phyloP scores from a whole-genome alignment of 2,888 invertebrate species.

The Merodon equestris region DNA sequence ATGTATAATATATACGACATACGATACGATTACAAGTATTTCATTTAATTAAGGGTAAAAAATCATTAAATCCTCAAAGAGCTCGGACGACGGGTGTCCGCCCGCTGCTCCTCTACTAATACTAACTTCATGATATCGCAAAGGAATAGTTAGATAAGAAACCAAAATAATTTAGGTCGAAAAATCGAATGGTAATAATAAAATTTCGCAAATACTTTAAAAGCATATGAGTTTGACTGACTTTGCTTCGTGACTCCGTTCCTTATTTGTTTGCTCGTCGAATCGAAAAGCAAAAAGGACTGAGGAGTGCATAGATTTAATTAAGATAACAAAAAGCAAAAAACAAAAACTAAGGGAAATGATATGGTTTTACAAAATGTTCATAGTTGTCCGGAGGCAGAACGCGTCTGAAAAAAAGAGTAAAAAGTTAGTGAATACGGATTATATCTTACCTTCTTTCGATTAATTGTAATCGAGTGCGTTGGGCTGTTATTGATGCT shows the following conservation, averaged over 20 bases:
- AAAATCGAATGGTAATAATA: constrained; percentile 1
- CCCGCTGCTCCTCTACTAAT: constrained; percentile 33
- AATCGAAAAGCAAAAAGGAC: no score
- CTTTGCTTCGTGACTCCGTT: not conserved
- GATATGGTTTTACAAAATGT: constrained; percentile 34
- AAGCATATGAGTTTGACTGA: constrained; percentile 40
- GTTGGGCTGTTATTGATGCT: constrained; percentile 8
- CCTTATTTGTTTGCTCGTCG: no score
- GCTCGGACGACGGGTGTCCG: not conserved
- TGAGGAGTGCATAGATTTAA: no score
- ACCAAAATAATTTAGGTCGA: constrained; percentile 38
- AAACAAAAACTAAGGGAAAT: constrained; percentile 16
- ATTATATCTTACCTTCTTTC: constrained; percentile 54
- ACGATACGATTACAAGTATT: constrained; percentile 49
- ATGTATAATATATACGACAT: constrained; percentile 35
- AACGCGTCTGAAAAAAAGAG: constrained; percentile 58
- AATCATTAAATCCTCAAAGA: constrained; percentile 15
- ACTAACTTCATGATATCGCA: constrained; percentile 60
- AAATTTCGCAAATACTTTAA: constrained; percentile 43
- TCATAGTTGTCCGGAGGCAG: constrained; percentile 21
- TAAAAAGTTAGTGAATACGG: constrained; percentile 62
- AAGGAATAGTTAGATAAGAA: constrained; percentile 25
- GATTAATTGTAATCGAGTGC: constrained; percentile 2
- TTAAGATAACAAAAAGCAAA: not conserved
- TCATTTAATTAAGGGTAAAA: constrained; percentile 41